Percentiles rank a stretch among this genome's conserved stretches.
Evolutionary conservation across 2,888 invertebrate genomes (phyloP).

Genomic region (Dryobota labecula): DNA sequence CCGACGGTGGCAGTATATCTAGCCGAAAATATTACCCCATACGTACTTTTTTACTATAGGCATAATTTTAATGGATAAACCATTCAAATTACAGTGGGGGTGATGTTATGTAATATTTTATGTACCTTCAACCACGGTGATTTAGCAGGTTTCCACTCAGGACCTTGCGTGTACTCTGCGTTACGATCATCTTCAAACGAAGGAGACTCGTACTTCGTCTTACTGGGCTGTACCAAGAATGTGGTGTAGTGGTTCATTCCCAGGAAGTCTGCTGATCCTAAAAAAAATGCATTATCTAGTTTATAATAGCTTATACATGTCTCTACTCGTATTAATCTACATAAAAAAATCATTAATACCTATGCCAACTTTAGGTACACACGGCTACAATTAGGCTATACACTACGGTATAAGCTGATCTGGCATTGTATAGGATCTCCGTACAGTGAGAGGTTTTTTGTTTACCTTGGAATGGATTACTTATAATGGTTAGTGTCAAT

Average conservation of each 20-base stretch:
- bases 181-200: slow-evolving; percentile 74
- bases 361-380: not conserved
- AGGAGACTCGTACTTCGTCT: slow-evolving; percentile 48
- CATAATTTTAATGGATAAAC: too few relatives aligned
- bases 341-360: not conserved
- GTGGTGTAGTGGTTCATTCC: slow-evolving; percentile 87
- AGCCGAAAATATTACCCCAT: too few relatives aligned
- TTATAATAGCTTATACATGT: not conserved
- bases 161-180: slow-evolving; percentile 68
- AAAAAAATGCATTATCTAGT: slow-evolving; percentile 13
- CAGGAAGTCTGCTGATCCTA: slow-evolving; percentile 85
- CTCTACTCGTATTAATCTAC: too few relatives aligned
- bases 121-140: slow-evolving; percentile 81
- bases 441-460: too few relatives aligned
- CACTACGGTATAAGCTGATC: too few relatives aligned
- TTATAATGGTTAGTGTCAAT: too few relatives aligned
- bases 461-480: too few relatives aligned
- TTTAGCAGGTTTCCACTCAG: slow-evolving; percentile 74
- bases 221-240: slow-evolving; percentile 66
- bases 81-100: too few relatives aligned
- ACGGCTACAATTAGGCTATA: too few relatives aligned
- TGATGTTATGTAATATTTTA: not conserved
- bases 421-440: too few relatives aligned
- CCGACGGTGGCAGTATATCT: too few relatives aligned
- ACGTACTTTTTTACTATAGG: too few relatives aligned